Percentiles rank a stretch among this genome's conserved stretches.
phyloP scores from a whole-genome alignment of 2,797 vertebrate species.

The Benthosema pterotum region DNA sequence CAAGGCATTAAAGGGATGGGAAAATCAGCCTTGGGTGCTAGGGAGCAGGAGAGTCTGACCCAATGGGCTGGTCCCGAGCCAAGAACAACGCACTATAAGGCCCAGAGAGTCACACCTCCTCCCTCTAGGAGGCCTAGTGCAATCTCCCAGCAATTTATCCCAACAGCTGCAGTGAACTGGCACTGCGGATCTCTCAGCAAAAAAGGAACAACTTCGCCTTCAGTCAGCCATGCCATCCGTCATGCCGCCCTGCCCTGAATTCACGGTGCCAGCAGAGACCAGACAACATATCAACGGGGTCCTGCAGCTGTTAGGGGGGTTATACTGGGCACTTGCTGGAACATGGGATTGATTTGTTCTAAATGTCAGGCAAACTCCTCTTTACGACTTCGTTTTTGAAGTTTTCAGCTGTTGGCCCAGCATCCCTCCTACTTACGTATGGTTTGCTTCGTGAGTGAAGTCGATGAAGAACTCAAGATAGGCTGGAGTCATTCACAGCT shows the following conservation, averaged over 20 bases:
- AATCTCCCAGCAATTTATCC: conserved; percentile 13
- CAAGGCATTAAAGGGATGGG: conserved; percentile 12
- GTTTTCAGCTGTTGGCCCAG: neutral
- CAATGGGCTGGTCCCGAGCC: conserved; percentile 28
- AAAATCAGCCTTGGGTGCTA: conserved; percentile 17
- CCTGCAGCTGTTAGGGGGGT: conserved; percentile 55
- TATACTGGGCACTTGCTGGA: conserved; percentile 8
- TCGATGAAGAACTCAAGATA: neutral
- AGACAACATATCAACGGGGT: conserved; percentile 31
- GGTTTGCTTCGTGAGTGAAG: neutral
- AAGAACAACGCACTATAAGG: conserved; percentile 35
- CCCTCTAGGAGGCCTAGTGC: conserved; percentile 9
- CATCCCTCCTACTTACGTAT: neutral
- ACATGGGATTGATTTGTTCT: conserved; percentile 33
- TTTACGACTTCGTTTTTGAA: conserved; percentile 18
- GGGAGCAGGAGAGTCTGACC: neutral
- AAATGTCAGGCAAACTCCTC: conserved; percentile 31
- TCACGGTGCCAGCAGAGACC: conserved; percentile 19
- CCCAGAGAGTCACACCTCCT: conserved; percentile 23
- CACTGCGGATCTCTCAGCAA: conserved; percentile 6
- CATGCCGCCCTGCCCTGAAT: conserved; percentile 41
- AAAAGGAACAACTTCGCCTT: conserved; percentile 8
- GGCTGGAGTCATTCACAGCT: neutral
- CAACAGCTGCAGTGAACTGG: conserved; percentile 47
- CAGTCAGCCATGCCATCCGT: conserved; percentile 29